Percentiles rank a stretch among this genome's conserved stretches.
Conservation (phyloP, 2,797 vertebrate genomes). For the Denticeps clupeoides region DNA sequence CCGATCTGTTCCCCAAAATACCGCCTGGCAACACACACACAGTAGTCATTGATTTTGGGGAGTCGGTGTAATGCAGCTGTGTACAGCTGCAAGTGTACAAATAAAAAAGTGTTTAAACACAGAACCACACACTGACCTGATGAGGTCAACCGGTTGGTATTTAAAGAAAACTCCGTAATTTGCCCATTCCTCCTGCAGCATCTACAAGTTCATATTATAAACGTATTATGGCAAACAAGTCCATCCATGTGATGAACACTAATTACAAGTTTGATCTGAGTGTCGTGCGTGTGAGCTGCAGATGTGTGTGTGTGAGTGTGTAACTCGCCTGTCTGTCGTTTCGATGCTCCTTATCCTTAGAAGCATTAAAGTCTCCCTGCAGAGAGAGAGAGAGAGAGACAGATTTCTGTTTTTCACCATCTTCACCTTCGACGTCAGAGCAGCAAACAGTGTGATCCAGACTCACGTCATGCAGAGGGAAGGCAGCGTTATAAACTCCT, state of each 20-base stretch:
- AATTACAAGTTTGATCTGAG: background rate
- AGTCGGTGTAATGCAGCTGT: background rate
- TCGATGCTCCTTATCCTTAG: conserved; percentile 59
- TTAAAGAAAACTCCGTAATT: conserved; percentile 93
- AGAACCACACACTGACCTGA: conserved; percentile 73
- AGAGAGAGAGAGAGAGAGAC: conserved; percentile 16
- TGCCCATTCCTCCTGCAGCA: conserved; percentile 92
- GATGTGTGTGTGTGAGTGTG: background rate
- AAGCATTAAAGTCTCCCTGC: conserved; percentile 80
- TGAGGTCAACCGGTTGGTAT: conserved; percentile 90
- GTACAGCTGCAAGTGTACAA: background rate
- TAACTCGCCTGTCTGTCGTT: conserved; percentile 85
- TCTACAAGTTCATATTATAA: conserved; percentile 39
- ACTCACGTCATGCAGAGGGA: conserved; percentile 90
- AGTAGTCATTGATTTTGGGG: background rate
- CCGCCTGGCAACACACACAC: conserved; percentile 57
- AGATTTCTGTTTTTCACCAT: too few relatives aligned
- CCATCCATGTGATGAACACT: background rate
- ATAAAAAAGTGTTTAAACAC: background rate
- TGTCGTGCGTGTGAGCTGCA: background rate
- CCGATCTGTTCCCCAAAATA: conserved; percentile 98
- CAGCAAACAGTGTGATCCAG: background rate
- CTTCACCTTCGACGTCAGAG: too few relatives aligned
- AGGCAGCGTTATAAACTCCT: conserved; percentile 84
- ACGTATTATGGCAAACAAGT: too few relatives aligned